Conservation (phyloP, 2,113 vertebrate species). For the Crotalus horridus region DNA sequence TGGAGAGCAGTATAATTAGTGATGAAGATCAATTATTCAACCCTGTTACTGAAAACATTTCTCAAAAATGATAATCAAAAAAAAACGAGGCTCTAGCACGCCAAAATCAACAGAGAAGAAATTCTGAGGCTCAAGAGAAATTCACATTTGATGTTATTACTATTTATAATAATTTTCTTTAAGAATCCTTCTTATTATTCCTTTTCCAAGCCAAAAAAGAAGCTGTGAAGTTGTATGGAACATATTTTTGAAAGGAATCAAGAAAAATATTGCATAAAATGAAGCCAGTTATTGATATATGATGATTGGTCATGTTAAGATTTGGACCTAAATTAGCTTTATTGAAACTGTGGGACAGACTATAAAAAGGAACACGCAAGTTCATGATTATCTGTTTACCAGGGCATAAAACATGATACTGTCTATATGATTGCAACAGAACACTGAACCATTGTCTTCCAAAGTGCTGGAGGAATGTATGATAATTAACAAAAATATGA, state of each 20-base stretch:
- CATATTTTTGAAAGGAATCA: not conserved
- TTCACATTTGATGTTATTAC: slow-evolving; percentile 48
- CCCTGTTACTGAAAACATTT: slow-evolving; percentile 68
- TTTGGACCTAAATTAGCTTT: not conserved
- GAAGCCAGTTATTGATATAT: not conserved
- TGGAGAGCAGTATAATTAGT: slow-evolving; percentile 73
- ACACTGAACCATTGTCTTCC: not conserved
- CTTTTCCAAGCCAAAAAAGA: not conserved
- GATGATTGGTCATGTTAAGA: not conserved
- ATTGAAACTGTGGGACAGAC: not conserved
- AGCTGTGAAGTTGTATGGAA: not conserved
- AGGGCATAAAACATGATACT: not conserved
- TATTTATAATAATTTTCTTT: slow-evolving; percentile 29
- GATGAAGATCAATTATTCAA: slow-evolving; percentile 69
- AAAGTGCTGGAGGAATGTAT: not conserved
- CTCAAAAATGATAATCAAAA: slow-evolving; percentile 63
- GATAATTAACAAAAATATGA: not conserved
- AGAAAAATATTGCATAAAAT: slow-evolving; percentile 12
- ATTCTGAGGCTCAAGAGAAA: slow-evolving; percentile 49
- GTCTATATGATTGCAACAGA: not conserved
- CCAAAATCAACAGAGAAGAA: slow-evolving; percentile 66
- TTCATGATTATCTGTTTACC: not conserved
- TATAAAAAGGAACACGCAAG: not conserved
- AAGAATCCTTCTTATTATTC: slow-evolving; percentile 20
- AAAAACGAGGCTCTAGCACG: slow-evolving; percentile 59